Evolutionary conservation across 2,888 invertebrate species (phyloP), one percentile per base, ranked within the genome.

Genomic region (Troides helena): DNA sequence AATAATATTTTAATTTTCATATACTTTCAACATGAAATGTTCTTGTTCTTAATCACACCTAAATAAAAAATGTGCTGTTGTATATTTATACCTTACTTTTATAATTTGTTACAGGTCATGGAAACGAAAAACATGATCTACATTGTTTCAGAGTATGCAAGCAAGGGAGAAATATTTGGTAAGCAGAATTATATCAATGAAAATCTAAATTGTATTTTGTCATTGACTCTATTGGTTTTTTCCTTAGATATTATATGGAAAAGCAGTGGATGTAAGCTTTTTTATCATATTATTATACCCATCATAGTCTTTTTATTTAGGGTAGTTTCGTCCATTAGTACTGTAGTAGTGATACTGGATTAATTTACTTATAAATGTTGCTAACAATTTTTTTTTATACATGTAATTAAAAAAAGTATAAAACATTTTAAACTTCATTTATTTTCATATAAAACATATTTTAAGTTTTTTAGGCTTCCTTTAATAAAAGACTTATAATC

Each of bases 41-140:
- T 50, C 10, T 50, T 5, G 18, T 50, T 50, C 14, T 18, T 14
- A 17, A 18, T 50, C 50, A 3, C 50, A 50, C 17, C 5, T 50
- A 18, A 50, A 50, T 50, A 14, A 18, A 5, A 50, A 14, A 17
- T 14, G 18, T 57, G 7, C n/a, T n/a, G 10, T 57, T 57, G 10
- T 23, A 21, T 21, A 57, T 30, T 30, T 5, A 23, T 8, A 59
- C 23, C 17, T 17, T 23, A 21, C 25, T 23, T 59, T 60, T 60
- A 36, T 53, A 36, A 64, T 77, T 85, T 82, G 81, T 94, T 94
- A 56, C 92, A 98, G 98, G 98, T 99, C 82, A 99, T 99, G 98
- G 98, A 99, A 93, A 98, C 99, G 70, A 98, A 98, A 88, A 98
- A 98, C 88, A 98, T 98, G 97, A 97, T 99, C 85, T 99, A 99